Base-by-base conservation (phyloP, 2,888 invertebrate species). In the Stomorhina lunata region DNA sequence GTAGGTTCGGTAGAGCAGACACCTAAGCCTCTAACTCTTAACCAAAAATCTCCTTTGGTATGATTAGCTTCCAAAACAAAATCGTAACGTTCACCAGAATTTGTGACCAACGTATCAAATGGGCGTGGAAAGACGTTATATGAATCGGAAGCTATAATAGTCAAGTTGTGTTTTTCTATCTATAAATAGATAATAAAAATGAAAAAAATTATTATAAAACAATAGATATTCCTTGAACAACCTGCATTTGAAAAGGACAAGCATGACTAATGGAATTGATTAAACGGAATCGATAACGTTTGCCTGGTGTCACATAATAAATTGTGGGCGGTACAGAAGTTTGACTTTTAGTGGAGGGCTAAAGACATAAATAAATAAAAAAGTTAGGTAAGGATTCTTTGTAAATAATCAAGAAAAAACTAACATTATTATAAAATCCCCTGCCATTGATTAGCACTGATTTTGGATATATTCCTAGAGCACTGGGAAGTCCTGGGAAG, bases 31-130 rank as follows among this genome's bases (percentile, higher is more conserved):
- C 84, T 83, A 1, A 85, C 84, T 15, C 87, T 85, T 17, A 89
- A 85, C 86, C 87, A 88, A 76, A 85, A 90, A 69, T 87, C 87
- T 7, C 87, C 86, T n/a, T 77, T 88, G 87, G 48, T 88, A 85
- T 91, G 88, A 84, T 90, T 88, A 2, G 92, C 91, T 6, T 86
- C 83, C 2, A 93, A 53, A 1, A 92, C 89, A 57, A 93, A 90
- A 84, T 92, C 93, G 85, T 90, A 92, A 50, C 93, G 87, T 85
- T 93, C 93, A 0, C 93, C 93, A 7, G 92, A 85, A 59, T 91
- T 88, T 0, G 87, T 84, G 0, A 88, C 81, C 2, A 91, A 63
- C 4, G 89, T 86, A 59, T 89, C 87, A 34, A 89, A 87, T 2
- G 20, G 7, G 10, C 84, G 72, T 0, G 90, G 88, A 17, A 85